Base-by-base conservation (phyloP, 1,140 invertebrate genomes). In the Drosophila novamexicana region DNA sequence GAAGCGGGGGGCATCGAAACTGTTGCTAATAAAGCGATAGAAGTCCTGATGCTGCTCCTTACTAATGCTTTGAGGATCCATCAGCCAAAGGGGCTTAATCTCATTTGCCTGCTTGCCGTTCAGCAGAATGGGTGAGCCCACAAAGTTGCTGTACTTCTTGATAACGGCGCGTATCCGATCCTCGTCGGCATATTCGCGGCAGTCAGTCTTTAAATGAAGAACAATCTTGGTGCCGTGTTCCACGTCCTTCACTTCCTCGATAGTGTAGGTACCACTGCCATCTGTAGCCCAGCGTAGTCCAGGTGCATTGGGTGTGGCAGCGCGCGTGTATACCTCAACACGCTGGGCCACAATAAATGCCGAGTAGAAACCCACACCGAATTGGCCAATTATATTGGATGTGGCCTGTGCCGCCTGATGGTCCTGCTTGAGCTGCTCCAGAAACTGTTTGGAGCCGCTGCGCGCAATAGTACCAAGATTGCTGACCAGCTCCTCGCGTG, bases 281-380 rank as follows among this genome's bases (percentile, higher is more conserved):
- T 98, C 97, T 50, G 97, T 98, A 39, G 94, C 93, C 98, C 98
- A 99, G 81, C 95, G 95, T 79, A 96, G 95, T 12, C 97, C 97
- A 12, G 94, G 93, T 1, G 95, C 94, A n/a, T 94, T 93, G 1
- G 93, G 83, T 64, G 94, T 94, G 3, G 94, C 94, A 64, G 94
- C 95, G 83, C 94, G 94, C 6, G 98, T 97, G 86, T 94, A 98
- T 0, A 99, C 98, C 91, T 98, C 97, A 12, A 99, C 97, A 92
- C 96, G 97, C 79, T 99, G 96, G 58, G 97, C 97, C 1, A 99
- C 98, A 97, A 99, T 99, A 92, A 99, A 99, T 1, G 96, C 95
- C 45, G 98, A 99, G 91, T 99, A 99, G 92, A 99, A 99, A 8
- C 98, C 98, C 12, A 99, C 98, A 71, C 98, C 98, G 94, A 99